Conservation (phyloP, 2,888 invertebrate species). For the Polydrusus tereticollis region DNA sequence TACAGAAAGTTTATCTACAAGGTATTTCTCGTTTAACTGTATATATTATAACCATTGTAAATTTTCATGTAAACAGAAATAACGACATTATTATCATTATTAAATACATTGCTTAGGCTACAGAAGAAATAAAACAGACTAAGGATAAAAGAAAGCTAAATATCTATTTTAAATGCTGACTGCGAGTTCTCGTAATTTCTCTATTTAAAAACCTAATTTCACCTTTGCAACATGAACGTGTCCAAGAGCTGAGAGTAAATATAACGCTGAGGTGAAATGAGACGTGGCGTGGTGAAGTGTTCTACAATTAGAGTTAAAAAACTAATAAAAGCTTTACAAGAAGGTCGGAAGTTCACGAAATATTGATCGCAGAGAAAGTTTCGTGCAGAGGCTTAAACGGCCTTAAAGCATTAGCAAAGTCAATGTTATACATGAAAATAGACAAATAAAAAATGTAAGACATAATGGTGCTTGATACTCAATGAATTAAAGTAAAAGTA, state of each 20-base stretch:
- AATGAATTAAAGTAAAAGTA: too few species aligned
- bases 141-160: neutral
- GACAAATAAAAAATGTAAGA: too few species aligned
- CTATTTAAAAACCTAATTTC: neutral
- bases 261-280: neutral
- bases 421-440: too few species aligned
- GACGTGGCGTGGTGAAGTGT: slow-evolving; percentile 7
- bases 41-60: too few species aligned
- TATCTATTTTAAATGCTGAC: neutral
- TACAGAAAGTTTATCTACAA: too few species aligned
- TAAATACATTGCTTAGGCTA: too few species aligned
- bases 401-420: neutral
- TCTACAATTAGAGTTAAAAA: slow-evolving; percentile 12
- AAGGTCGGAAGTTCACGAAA: slow-evolving; percentile 49
- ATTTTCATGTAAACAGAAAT: too few species aligned
- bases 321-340: slow-evolving; percentile 34
- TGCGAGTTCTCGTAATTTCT: neutral
- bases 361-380: slow-evolving; percentile 42
- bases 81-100: too few species aligned
- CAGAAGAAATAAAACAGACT: too few species aligned
- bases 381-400: neutral
- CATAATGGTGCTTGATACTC: too few species aligned
- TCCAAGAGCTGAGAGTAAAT: slow-evolving; percentile 4
- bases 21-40: too few species aligned
- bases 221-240: neutral